Conservation (phyloP, 2,888 invertebrate genomes). For the Steinernema carpocapsae region DNA sequence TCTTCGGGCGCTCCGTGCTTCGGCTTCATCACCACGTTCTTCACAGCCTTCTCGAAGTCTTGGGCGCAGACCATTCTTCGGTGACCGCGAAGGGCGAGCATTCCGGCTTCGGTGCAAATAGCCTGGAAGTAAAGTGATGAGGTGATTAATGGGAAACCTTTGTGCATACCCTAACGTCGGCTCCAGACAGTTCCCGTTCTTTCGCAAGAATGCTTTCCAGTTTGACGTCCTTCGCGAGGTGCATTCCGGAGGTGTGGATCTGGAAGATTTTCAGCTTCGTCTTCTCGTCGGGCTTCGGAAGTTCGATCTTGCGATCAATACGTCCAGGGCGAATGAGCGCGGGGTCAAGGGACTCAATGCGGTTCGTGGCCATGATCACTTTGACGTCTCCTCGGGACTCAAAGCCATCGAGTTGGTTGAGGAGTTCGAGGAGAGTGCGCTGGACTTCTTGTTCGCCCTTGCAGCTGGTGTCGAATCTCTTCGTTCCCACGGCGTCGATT, state of each 20-base stretch:
- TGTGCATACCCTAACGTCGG: no score
- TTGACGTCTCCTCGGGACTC: constrained; percentile 95
- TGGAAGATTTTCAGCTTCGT: constrained; percentile 80
- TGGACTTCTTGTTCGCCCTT: constrained; percentile 99
- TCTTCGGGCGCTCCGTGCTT: constrained; percentile 99
- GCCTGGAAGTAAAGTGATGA: no score
- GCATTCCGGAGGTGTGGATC: constrained; percentile 99
- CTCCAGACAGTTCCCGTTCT: constrained; percentile 96
- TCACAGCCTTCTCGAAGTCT: constrained; percentile 98
- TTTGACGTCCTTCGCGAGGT: constrained; percentile 92
- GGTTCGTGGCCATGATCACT: constrained; percentile 95
- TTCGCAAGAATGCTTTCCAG: constrained; percentile 96
- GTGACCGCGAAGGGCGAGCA: constrained; percentile 94
- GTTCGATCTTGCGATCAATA: constrained; percentile 98
- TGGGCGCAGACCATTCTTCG: constrained; percentile 99
- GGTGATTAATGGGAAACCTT: no score
- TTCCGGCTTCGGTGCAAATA: constrained; percentile 97
- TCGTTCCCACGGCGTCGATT: constrained; percentile 98
- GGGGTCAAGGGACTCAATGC: constrained; percentile 97
- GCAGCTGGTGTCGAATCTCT: constrained; percentile 95
- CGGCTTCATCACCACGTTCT: constrained; percentile 97
- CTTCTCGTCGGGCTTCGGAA: constrained; percentile 97
- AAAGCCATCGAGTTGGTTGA: constrained; percentile 97
- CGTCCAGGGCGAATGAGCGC: constrained; percentile 97
- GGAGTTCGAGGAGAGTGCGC: constrained; percentile 96